Base-by-base conservation (phyloP, 53 echinoderm and acorn worm species). In the Stichopus horrens region DNA sequence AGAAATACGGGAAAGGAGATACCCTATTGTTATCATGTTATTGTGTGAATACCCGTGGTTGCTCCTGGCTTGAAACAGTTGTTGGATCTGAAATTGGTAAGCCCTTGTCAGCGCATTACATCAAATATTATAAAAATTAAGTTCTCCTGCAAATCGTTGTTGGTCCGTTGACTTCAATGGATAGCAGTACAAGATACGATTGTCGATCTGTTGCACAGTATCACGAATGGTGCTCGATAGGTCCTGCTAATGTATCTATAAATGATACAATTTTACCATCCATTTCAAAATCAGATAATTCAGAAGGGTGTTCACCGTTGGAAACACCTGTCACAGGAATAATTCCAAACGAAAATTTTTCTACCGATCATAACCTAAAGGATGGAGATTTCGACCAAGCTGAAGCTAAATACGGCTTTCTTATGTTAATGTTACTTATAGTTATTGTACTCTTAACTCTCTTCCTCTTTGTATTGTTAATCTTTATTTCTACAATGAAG, bases 171-270 rank as follows among this genome's bases (percentile, higher is more conserved):
- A 80, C 57, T 6, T 21, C 9, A 20, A 19, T 21, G 19, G 80
- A 80, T 14, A n/a, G 9, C 7, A 5, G 19, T 55, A 22, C 7
- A 13, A 80, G 56, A 57, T 80, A 80, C 7, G 57, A 57, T 57
- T 80, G 80, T 4, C 10, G 4, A 7, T 22, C 14, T 53, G 80
- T 57, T 18, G 7, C 55, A 13, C 13, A 13, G 14, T 6, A 55
- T 21, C 4, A 4, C 4, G 80, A 80, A 53, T 55, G 80, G 22
- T 80, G 80, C 22, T 80, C 80, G 56, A 80, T 80, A 55, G 80
- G 80, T 16, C 80, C 80, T 9, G 80, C 56, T 68, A 19, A 68
- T 1, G 18, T 68, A 68, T 68, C 68, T 5, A 68, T 68, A 68
- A 10, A 14, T 14, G 68, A 68, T 68, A 18, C 0, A 18, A 14